These are phyloP conservation scores for Autographa gamma DNA, from an alignment of 2,888 invertebrate genomes.

Conservation along the genomic window DNA sequence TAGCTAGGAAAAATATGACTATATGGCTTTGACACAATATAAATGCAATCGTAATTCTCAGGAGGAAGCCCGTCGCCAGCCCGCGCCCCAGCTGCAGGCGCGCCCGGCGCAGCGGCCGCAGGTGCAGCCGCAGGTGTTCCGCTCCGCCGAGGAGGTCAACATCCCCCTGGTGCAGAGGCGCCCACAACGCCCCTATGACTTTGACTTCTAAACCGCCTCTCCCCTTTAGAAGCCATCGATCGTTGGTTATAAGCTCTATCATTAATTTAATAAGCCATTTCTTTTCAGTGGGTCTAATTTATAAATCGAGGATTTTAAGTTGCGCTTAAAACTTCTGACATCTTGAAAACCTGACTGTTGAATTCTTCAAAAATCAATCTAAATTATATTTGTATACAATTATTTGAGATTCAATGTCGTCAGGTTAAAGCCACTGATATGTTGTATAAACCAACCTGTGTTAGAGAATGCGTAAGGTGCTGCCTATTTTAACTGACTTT, in stretches of 20 bases:
- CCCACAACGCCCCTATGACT: constrained; percentile 88
- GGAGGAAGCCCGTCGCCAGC: constrained; percentile 76
- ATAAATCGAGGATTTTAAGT: constrained; percentile 1
- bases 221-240: constrained; percentile 33
- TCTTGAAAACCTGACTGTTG: constrained; percentile 17
- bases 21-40: too few relatives aligned
- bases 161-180: constrained; percentile 95
- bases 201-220: constrained; percentile 76
- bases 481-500: constrained; percentile 33
- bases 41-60: constrained; percentile 36
- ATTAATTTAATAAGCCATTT: constrained; percentile 39
- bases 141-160: constrained; percentile 96
- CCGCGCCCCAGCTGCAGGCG: constrained; percentile 61
- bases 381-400: constrained; percentile 14
- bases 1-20: too few relatives aligned
- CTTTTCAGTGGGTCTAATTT: constrained; percentile 30
- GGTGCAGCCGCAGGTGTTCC: constrained; percentile 91
- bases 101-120: constrained; percentile 71
- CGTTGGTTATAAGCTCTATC: constrained; percentile 35
- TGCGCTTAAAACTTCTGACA: constrained; percentile 9
- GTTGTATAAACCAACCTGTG: constrained; percentile 22
- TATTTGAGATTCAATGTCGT: constrained; percentile 7
- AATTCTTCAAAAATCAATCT: background rate
- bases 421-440: constrained; percentile 38
- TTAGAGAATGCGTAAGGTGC: constrained; percentile 36